Evolutionary conservation across 1,140 invertebrate species (phyloP), one percentile per base, ranked within the genome.

Genomic region (Drosophila serrata): DNA sequence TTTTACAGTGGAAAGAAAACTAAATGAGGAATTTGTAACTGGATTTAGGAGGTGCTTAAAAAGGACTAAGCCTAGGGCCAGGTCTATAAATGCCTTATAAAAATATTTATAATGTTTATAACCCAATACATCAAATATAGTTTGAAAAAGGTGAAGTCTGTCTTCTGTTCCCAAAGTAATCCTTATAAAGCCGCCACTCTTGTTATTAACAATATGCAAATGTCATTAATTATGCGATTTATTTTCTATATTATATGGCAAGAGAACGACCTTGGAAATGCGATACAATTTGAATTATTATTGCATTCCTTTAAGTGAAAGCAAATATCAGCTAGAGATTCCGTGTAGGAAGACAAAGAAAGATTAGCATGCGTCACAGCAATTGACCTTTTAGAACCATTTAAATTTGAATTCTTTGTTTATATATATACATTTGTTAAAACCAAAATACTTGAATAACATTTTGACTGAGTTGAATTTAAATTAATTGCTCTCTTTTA

Each of bases 191-290:
- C 4, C n/a, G 17, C 5, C 1, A 31, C 1, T 33, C 12, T 48
- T 64, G 17, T 13, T 40, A 15, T 35, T 35, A 57, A 42, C 31
- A 46, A 70, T 46, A 57, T 72, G 64, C 42, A 48, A 72, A 58
- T 58, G 40, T 8, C 5, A n/a, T 58, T 58, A 70, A 70, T 40
- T 70, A 48, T 69, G 24, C 51, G 22, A 58, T 46, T 57, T 72
- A 37, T 57, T 56, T 70, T 15, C 46, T 39, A 24, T 11, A 29
- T 0, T n/a, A 48, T 45, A 53, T n/a, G 35, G 27, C 19, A 64
- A 51, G 37, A 51, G 46, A 68, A 64, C 45, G 60, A 42, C 60
- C 59, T 68, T 68, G 64, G 9, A 42, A 63, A 63, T 24, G 19
- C 27, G 27, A 68, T 24, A 64, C 64, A 64, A 49, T 49, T 27